Base-by-base conservation (phyloP, 2,797 vertebrate species). In the Mallotus villosus region DNA sequence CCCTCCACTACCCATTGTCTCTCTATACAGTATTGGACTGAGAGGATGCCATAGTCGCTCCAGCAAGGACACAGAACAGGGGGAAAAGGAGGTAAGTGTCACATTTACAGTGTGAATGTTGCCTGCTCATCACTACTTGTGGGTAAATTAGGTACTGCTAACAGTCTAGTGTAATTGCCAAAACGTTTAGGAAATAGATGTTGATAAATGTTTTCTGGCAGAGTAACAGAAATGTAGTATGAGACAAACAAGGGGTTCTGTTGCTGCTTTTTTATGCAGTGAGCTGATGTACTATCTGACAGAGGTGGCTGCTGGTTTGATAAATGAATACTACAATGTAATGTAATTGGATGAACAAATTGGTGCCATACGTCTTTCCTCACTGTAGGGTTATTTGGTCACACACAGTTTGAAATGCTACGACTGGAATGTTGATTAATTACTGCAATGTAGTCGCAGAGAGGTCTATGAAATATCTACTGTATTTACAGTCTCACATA, bases 11-110 rank as follows among this genome's bases (percentile, higher is more conserved):
- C 81, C 90, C 86, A 92, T 92, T 92, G 89, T 92, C 89, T 90
- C 86, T 83, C 85, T 73, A 84, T 92, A 90, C 90, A 91, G 90
- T 90, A 89, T 84, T 70, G 79, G 82, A 81, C 86, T 86, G 84
- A 88, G 74, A 85, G 84, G 90, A 90, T 90, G 86, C 87, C 83
- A 87, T 86, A 84, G 78, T 83, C 71, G 74, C 80, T 87, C 83
- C 85, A 80, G 85, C 79, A 70, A 85, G 81, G 82, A 85, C 21
- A 89, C 72, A 73, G 82, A 70, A 75, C 77, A 88, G 78, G 81
- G 37, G 74, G 82, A 71, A 27, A 65, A 37, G 66, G 71, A 90
- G 91, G 91, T 91, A 89, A 91, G 91, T 84, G 83, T 86, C 71
- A 74, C 73, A 90, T 87, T 89, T 87, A 84, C 74, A 71, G 74